phyloP scores from a whole-genome alignment of 1,140 invertebrate genomes.

The Hermatobates lingyangjiaoensis region DNA sequence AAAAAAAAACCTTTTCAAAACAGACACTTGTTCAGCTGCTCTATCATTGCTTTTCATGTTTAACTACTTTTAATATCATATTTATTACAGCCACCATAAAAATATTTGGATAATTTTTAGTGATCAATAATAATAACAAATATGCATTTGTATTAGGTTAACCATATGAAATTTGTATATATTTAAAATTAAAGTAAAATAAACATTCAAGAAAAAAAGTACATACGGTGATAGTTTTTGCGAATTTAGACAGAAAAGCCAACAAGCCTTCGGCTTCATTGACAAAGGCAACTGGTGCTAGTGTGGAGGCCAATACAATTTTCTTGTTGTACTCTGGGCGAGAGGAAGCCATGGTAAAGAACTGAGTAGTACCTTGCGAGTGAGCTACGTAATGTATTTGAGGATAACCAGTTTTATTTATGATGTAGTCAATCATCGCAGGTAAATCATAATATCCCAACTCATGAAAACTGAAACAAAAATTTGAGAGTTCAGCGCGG shows the following conservation, averaged over 20 bases:
- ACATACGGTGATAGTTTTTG: conserved; percentile 18
- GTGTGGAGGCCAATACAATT: conserved; percentile 23
- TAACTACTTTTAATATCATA: no score
- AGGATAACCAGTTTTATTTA: conserved; percentile 28
- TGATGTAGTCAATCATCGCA: conserved; percentile 36
- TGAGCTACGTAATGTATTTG: conserved; percentile 34
- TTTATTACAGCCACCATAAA: no score
- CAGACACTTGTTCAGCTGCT: no score
- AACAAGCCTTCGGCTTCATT: conserved; percentile 2
- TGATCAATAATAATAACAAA: no score
- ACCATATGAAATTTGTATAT: no score
- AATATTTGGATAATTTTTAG: no score
- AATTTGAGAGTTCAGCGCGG: no score
- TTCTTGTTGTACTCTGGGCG: conserved; percentile 32
- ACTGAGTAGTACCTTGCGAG: conserved; percentile 38
- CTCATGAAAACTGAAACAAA: conserved; percentile 35
- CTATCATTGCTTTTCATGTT: no score
- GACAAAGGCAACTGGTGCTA: conserved; percentile 26
- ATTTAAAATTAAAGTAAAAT: no score
- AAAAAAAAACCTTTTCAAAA: no score
- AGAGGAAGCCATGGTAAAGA: conserved; percentile 29
- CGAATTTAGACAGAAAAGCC: conserved; percentile 3
- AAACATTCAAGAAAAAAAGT: no score
- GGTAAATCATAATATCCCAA: conserved; percentile 42
- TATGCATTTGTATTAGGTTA: no score